These are phyloP conservation scores for Apis dorsata DNA, from an alignment of 1,140 invertebrate genomes.

Conservation along the genomic window DNA sequence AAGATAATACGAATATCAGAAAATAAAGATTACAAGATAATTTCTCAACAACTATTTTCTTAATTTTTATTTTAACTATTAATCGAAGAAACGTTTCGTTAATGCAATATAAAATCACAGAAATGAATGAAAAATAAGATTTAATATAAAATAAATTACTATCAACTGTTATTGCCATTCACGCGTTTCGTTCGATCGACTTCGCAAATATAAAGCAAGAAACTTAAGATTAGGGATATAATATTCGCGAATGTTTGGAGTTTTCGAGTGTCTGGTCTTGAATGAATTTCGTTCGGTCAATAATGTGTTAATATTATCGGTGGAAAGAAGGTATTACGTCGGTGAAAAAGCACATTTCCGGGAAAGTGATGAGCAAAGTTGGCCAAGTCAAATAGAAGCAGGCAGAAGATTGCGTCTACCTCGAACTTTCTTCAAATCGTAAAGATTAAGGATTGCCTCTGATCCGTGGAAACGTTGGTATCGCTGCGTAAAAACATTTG, in stretches of 20 bases:
- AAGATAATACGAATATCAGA: no score
- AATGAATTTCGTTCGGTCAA: background rate
- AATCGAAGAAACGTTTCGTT: no score
- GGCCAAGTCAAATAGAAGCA: conserved; percentile 12
- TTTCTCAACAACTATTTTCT: no score
- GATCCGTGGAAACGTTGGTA: background rate
- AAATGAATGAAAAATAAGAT: no score
- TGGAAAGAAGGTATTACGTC: background rate
- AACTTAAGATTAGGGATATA: background rate
- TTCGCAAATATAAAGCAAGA: background rate
- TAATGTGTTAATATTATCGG: conserved; percentile 10
- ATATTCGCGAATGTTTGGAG: background rate
- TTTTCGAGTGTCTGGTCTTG: no score
- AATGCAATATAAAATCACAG: no score
- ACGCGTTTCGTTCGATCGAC: background rate
- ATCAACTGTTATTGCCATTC: no score
- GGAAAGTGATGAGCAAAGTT: conserved; percentile 9
- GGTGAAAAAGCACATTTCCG: background rate
- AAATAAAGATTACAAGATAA: no score
- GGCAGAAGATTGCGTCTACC: background rate
- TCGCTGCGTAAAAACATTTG: background rate
- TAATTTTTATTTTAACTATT: no score
- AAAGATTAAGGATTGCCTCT: background rate
- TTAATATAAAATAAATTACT: background rate
- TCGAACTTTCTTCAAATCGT: background rate